Base-by-base conservation (phyloP, 2,888 invertebrate genomes). In the Andrena hattorfiana region DNA sequence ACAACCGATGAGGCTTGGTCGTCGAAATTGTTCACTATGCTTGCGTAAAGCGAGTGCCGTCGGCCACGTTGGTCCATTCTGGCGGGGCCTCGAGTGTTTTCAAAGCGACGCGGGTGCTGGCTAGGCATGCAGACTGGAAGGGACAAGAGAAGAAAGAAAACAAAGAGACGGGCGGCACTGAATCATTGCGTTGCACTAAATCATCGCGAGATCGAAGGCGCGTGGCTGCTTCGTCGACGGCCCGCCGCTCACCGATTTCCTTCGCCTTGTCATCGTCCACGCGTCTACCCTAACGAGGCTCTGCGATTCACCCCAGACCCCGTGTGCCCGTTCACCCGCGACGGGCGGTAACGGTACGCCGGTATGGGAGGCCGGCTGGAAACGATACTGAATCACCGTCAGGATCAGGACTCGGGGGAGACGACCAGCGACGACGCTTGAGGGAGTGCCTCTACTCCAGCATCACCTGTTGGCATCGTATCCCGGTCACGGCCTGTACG, bases 391-490 rank as follows among this genome's bases (percentile, higher is more conserved):
- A 87, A 87, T 86, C 86, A 86, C 83, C 76, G 71, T 32, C 77
- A 84, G 83, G 84, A 84, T 85, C 74, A 73, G 72, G 78, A 81
- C 83, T 72, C 73, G 81, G 59, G 87, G 78, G 87, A 85, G 77
- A 87, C 81, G 81, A 81, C 72, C 85, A 73, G 84, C 87, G 89
- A 83, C 69, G 84, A 85, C 85, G 90, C 87, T 89, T 86, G 88
- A 92, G 92, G 93, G 93, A 93, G 93, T 93, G 92, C 90, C 92
- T 91, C 78, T 83, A 78, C 79, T 85, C 89, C 89, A 89, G 89
- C 92, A 91, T 93, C 93, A 93, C 93, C 93, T 93, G 93, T 93
- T 93, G 93, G 93, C 92, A 87, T 90, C 90, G 86, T 91, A 88
- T 89, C 92, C 92, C 90, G 91, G 90, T 91, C 90, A 88, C 86